These are phyloP conservation scores for Antennarius maculatus DNA, from an alignment of 2,797 vertebrate species.

Conservation along the genomic window DNA sequence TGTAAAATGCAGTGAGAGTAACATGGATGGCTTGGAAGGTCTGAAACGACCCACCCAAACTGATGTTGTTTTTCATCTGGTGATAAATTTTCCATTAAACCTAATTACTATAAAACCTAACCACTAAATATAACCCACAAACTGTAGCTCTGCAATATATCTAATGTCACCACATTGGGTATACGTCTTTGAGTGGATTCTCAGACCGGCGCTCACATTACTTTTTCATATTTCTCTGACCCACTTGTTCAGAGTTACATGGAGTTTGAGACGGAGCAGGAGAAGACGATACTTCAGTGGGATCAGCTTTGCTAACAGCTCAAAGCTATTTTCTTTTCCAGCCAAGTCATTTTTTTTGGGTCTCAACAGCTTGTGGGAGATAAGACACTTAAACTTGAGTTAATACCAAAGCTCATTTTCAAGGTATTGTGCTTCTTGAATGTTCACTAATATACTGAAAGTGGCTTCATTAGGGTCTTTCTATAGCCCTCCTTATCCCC, in stretches of 20 bases:
- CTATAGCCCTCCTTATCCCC: conserved; percentile 32
- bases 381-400: conserved; percentile 71
- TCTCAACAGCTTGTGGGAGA: conserved; percentile 69
- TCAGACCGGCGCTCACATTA: conserved; percentile 49
- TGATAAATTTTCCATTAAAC: conserved; percentile 44
- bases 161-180: conserved; percentile 17
- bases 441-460: conserved; percentile 42
- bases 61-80: conserved; percentile 25
- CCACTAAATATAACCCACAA: conserved; percentile 34
- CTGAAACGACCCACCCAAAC: conserved; percentile 25
- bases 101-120: conserved; percentile 30
- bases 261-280: conserved; percentile 47
- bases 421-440: conserved; percentile 64
- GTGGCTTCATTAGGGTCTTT: conserved; percentile 52
- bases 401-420: conserved; percentile 75
- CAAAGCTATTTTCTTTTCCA: conserved; percentile 60
- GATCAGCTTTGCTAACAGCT: conserved; percentile 67
- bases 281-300: conserved; percentile 49
- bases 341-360: conserved; percentile 72
- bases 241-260: conserved; percentile 72
- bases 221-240: conserved; percentile 80
- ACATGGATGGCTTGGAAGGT: conserved; percentile 2
- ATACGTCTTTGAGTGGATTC: conserved; percentile 22
- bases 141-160: conserved; percentile 14
- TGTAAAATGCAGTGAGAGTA: background rate